A percentile compares a stretch with the other conserved stretches of the same genome.
Conservation (phyloP, 2,113 vertebrate species). For the Phylloscopus trochiloides region DNA sequence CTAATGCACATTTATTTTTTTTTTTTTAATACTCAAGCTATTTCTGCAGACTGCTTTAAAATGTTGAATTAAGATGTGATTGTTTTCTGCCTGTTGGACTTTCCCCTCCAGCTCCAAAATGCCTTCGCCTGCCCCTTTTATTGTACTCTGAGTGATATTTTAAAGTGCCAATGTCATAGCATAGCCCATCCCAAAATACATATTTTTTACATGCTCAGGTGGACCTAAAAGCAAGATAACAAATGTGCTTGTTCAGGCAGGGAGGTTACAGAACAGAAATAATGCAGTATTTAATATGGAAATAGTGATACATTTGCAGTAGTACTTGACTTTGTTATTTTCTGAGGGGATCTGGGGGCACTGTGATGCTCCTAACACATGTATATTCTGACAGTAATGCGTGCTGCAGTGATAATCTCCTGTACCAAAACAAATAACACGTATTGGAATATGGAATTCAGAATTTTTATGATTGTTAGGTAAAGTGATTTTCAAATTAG, state of each 20-base stretch:
- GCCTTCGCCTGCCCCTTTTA: background rate
- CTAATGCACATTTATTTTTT: background rate
- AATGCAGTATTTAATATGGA: conserved; percentile 6
- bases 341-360: background rate
- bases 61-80: background rate
- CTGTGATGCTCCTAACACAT: background rate
- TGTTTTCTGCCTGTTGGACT: conserved; percentile 21
- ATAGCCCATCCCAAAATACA: background rate
- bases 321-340: background rate
- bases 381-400: background rate
- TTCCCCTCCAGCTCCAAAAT: background rate
- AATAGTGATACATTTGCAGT: background rate
- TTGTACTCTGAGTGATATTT: background rate
- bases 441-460: conserved; percentile 24
- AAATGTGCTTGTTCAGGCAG: background rate
- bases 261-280: background rate
- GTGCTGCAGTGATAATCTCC: background rate
- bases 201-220: background rate
- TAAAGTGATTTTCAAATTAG: conserved; percentile 75
- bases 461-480: conserved; percentile 48
- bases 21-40: background rate
- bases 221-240: background rate
- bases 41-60: conserved; percentile 10
- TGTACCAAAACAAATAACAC: conserved; percentile 28
- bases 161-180: background rate